Evolutionary conservation across 2,113 vertebrate species (phyloP), one percentile per base, ranked within the genome.

Genomic region (Chloroceryle aenea): DNA sequence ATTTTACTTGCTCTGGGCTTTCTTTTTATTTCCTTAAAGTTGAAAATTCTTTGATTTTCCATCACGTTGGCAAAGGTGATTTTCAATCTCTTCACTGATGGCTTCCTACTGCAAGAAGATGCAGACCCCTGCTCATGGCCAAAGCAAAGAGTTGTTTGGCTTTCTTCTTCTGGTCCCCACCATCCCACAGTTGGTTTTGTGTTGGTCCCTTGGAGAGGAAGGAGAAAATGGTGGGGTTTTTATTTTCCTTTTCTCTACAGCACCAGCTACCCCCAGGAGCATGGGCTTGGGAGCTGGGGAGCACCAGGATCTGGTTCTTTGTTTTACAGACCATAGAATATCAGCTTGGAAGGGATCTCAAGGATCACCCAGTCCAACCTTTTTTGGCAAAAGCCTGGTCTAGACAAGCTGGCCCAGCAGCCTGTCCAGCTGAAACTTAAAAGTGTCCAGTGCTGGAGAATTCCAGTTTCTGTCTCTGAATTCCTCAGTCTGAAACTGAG

Each of bases 11-110:
- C 36, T 50, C 17, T 2, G 4, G n/a, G 29, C 11, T 50, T 72
- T 38, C 38, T 20, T 36, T 59, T 40, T 12, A n/a, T n/a, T 53
- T 50, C 4, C 14, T 45, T 66, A 12, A 25, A 59, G 16, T 47
- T 34, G 71, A 77, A 23, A 67, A 19, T 55, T 55, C 30, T 53
- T 47, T 1, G 1, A 8, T 59, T 76, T 76, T 68, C 52, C 12
- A 5, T 72, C 16, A 29, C 0, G 1, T 59, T 48, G 22, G 40
- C 58, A 36, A 2, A 12, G 34, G 9, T 11, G 7, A 16, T 64
- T 90, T 82, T 66, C 22, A 66, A 19, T 42, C 12, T 6, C 45
- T n/a, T 66, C 14, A 2, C 6, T 55, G 40, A 4, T 61, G 64
- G 40, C 29, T 72, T 87, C 42, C 15, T 0, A 2, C 34, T 30